Percentiles rank a stretch among this genome's conserved stretches.
Conservation (phyloP, 1,140 invertebrate genomes). For the Thaumetopoea pityocampa region DNA sequence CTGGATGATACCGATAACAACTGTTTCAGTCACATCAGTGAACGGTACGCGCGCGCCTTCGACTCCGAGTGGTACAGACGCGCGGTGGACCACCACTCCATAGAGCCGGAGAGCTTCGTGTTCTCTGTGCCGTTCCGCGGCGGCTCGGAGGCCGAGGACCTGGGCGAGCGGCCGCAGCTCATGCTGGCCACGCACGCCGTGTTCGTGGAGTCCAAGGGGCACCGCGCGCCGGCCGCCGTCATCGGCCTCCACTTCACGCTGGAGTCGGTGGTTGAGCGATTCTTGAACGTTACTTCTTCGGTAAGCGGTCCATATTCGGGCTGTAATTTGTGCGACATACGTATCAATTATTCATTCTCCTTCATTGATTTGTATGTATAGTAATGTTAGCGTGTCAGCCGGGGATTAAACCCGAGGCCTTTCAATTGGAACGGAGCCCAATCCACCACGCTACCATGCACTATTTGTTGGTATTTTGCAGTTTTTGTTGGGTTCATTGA, state of each 20-base stretch:
- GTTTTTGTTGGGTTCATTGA: too few species aligned
- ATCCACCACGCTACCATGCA: too few species aligned
- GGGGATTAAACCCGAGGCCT: too few species aligned
- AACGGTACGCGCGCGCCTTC: conserved; percentile 87
- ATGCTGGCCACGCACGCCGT: conserved; percentile 94
- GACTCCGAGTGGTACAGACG: conserved; percentile 95
- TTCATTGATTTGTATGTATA: too few species aligned
- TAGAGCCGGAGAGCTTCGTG: conserved; percentile 93
- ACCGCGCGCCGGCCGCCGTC: conserved; percentile 91
- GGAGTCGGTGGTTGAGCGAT: conserved; percentile 86
- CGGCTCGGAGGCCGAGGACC: conserved; percentile 61
- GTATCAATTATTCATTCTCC: too few species aligned
- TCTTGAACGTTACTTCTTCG: conserved; percentile 89
- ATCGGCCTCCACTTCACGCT: conserved; percentile 92
- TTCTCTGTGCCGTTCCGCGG: conserved; percentile 93
- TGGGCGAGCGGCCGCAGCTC: conserved; percentile 78
- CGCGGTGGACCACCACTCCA: conserved; percentile 91
- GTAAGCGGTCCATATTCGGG: conserved; percentile 73
- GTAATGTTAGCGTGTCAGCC: too few species aligned
- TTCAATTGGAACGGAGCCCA: too few species aligned
- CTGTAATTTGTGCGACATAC: neutral
- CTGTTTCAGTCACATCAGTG: conserved; percentile 88
- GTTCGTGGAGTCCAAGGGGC: conserved; percentile 89
- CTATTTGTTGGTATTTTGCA: too few species aligned
- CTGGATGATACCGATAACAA: too few species aligned